Evolutionary conservation across 2,113 vertebrate species (phyloP), one percentile per base, ranked within the genome.

Genomic region (Mus pahari): DNA sequence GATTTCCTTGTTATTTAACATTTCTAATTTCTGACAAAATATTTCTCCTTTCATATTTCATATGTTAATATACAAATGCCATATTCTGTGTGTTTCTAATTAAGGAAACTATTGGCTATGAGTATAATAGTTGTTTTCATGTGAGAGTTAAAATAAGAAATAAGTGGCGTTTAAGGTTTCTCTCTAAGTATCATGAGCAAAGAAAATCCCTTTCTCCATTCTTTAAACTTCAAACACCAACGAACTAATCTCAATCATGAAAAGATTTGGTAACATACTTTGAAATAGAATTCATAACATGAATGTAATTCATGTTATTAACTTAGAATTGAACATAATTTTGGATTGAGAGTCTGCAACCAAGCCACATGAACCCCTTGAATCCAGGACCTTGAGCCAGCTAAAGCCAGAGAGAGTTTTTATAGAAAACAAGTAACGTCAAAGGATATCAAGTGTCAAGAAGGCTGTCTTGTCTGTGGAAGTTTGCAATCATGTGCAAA

Each of bases 1-100:
- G 20, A 70, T 79, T 60, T 20, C 50, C 96, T 96, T 97, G 75
- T 71, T 86, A 73, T 95, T 95, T 96, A 97, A 93, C 90, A 97
- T 97, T 98, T 95, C 45, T 4, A 73, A 4, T 39, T 42, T 36
- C 60, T 84, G 17, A 0, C 1, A 78, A 55, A 62, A n/a, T 33
- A 1, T 42, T 68, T 45, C 62, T 39, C 4, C 36, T 78, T 2
- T 74, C 42, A n/a, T 42, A 42, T 89, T 50, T 24, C 45, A 33
- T 53, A n/a, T 70, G 53, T 13, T 75, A 94, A 91, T 68, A 7
- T 22, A 89, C 96, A 64, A 64, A 45, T 83, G 53, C 28, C 6
- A 39, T 48, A 26, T 45, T 86, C 39, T 90, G 20, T 19, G 5
- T 64, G 60, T 42, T 66, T 83, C 53, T 53, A 75, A 28, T 83